A percentile compares a stretch with the other conserved stretches of the same genome.
These are phyloP conservation scores for Yasuhikotakia modesta DNA, from an alignment of 2,797 vertebrate species.

Conservation along the genomic window DNA sequence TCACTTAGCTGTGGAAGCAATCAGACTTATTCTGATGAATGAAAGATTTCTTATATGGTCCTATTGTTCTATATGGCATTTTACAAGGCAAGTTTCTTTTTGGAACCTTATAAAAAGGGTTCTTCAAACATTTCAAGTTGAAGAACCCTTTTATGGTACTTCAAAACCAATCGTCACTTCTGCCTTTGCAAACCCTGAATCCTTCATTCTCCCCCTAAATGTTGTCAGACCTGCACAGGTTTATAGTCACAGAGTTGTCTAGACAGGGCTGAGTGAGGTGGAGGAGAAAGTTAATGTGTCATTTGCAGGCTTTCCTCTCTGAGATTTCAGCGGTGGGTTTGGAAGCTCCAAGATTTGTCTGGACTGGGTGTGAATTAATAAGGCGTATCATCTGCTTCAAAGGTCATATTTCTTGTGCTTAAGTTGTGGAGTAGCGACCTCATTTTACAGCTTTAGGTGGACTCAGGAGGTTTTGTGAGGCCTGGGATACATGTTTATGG, in stretches of 20 bases:
- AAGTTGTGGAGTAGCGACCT: neutral
- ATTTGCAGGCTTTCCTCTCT: slow-evolving; percentile 25
- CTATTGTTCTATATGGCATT: too few species aligned
- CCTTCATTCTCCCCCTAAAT: neutral
- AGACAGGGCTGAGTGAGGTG: neutral
- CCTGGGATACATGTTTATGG: too few species aligned
- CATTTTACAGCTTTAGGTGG: too few species aligned
- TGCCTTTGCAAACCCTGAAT: neutral
- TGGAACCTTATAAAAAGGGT: too few species aligned
- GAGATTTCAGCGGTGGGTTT: slow-evolving; percentile 35
- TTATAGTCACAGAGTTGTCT: neutral
- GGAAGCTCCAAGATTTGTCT: slow-evolving; percentile 50
- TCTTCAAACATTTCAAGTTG: too few species aligned
- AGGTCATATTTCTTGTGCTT: slow-evolving; percentile 38
- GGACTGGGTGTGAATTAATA: slow-evolving; percentile 50
- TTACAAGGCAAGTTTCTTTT: too few species aligned
- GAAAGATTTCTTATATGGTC: too few species aligned
- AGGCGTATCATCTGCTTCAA: slow-evolving; percentile 52
- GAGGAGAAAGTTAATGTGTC: slow-evolving; percentile 5
- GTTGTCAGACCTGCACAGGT: neutral
- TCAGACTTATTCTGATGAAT: too few species aligned
- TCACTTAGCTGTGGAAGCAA: too few species aligned
- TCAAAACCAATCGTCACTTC: neutral
- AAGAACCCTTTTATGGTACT: too few species aligned
- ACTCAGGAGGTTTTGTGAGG: too few species aligned